Base-by-base conservation (phyloP, 2,797 vertebrate species). In the Pipistrellus pipistrellus region DNA sequence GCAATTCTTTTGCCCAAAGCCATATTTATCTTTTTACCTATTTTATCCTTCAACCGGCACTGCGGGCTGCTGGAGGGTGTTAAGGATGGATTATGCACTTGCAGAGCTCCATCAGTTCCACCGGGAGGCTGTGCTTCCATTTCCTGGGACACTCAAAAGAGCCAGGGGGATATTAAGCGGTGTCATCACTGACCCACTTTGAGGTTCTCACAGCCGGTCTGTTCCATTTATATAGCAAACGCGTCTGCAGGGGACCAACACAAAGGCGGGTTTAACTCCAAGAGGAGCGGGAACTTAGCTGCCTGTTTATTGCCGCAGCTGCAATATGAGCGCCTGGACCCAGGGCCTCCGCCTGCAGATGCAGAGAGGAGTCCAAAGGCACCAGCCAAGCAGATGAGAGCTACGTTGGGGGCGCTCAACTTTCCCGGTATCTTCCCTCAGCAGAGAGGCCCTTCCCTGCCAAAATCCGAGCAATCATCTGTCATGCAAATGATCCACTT, bases 341-440 rank as follows among this genome's bases (percentile, higher is more conserved):
- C 55, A 38, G 14, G 41, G 57, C 92, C 64, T 88, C 11, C 71
- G 48, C 76, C 72, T 57, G 75, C 46, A 18, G 6, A 59, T 75
- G 93, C 55, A 66, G 25, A 75, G 69, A 95, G 62, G 92, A 88
- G 93, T 71, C 93, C 75, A 46, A 93, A 69, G 85, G 62, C 96
- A 18, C 10, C 94, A 62, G 95, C 85, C 97, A 93, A 81, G 94
- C 62, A 90, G 93, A 88, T 46, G 89, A 96, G 96, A 96, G 17
- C 88, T 91, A 68, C 64, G 38, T 82, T 4, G 64, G 94, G 6
- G 53, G 91, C 30, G 57, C 96, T 95, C 96, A 95, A 1, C 30
- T 95, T 38, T 97, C 97, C 97, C 96, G 94, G 77, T 98, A 97
- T 96, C 97, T 97, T 93, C 90, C 88, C 78, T 88, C 48, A 95